A percentile compares a stretch with the other conserved stretches of the same genome.
These are phyloP conservation scores for Egretta garzetta DNA, from an alignment of 2,113 vertebrate species.

Conservation along the genomic window DNA sequence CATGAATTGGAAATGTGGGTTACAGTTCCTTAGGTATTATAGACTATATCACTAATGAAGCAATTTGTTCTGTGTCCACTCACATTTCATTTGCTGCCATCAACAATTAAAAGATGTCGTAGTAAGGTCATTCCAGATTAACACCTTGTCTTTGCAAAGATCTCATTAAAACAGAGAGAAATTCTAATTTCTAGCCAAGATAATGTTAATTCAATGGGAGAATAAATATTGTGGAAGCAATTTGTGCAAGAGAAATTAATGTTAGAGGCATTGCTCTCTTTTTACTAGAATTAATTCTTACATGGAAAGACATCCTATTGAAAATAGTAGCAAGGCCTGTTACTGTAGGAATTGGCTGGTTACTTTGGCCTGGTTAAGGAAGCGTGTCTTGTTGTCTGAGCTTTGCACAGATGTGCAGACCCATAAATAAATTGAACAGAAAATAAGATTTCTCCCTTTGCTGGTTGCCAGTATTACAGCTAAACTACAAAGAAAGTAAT, in stretches of 20 bases:
- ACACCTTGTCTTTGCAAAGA: constrained; percentile 57
- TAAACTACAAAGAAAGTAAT: constrained; percentile 66
- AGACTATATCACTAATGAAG: constrained; percentile 72
- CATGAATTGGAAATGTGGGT: constrained; percentile 61
- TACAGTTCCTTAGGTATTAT: constrained; percentile 58
- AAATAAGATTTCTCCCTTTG: constrained; percentile 63
- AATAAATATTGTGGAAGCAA: constrained; percentile 50
- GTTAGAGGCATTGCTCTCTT: neutral
- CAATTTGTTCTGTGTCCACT: constrained; percentile 79
- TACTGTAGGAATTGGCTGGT: neutral
- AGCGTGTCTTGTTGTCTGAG: neutral
- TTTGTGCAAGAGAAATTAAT: neutral
- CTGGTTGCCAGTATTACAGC: constrained; percentile 30
- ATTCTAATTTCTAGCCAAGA: constrained; percentile 49
- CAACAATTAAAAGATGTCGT: constrained; percentile 65
- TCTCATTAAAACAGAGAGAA: constrained; percentile 62
- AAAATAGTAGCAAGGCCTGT: neutral
- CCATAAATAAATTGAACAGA: constrained; percentile 64
- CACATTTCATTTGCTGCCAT: constrained; percentile 77
- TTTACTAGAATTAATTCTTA: neutral
- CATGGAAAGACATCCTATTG: neutral
- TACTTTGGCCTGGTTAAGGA: constrained; percentile 1
- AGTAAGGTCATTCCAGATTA: constrained; percentile 72
- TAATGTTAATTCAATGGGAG: constrained; percentile 43
- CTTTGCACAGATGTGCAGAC: constrained; percentile 36